Conservation (phyloP, 2,113 vertebrate species). For the Microtus pennsylvanicus region DNA sequence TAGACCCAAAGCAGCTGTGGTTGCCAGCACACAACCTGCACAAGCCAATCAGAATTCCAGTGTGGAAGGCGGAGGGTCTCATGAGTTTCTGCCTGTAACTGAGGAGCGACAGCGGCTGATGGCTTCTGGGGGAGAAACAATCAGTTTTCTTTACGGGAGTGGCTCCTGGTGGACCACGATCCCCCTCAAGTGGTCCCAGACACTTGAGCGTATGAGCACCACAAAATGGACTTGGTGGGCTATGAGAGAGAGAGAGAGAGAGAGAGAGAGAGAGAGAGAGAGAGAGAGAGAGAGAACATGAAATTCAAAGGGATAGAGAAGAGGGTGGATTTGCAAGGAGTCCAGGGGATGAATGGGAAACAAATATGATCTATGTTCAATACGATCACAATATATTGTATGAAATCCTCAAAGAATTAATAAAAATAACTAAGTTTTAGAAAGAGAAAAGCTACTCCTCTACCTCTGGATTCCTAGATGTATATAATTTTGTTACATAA, state of each 20-base stretch:
- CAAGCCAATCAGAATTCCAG: not conserved
- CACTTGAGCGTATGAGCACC: not conserved
- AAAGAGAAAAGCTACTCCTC: not conserved
- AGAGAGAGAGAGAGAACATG: not conserved
- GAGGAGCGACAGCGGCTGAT: too few relatives aligned
- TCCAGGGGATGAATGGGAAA: fast-evolving
- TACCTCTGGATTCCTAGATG: not conserved
- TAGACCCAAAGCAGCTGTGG: not conserved
- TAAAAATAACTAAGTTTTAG: not conserved
- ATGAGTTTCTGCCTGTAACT: too few relatives aligned
- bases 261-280: too few relatives aligned
- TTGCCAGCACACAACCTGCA: not conserved
- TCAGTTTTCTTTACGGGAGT: not conserved
- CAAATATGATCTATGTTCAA: not conserved
- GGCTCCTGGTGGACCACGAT: not conserved
- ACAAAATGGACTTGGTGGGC: not conserved
- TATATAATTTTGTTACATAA: not conserved
- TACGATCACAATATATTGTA: not conserved
- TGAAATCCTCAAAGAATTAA: not conserved
- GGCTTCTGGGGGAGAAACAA: not conserved
- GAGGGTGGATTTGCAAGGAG: not conserved
- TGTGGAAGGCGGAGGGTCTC: not conserved
- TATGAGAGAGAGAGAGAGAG: too few relatives aligned
- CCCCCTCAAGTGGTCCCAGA: not conserved
- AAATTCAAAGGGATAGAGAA: too few relatives aligned